These are phyloP conservation scores for Oscheius sp. DNA, from an alignment of 2,888 invertebrate genomes.

Conservation along the genomic window DNA sequence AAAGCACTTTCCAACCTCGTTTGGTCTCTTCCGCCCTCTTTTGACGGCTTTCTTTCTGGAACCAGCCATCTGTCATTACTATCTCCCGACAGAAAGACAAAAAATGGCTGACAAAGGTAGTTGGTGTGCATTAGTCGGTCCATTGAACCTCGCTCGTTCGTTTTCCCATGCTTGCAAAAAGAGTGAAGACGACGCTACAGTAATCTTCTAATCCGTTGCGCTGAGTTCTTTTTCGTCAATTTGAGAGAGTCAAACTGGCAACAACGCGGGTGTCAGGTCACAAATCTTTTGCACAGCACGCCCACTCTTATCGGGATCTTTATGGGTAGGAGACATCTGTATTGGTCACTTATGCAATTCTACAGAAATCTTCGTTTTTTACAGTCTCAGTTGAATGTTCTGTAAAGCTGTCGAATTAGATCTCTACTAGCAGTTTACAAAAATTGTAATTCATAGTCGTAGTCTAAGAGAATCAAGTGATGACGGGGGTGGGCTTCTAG, in stretches of 20 bases:
- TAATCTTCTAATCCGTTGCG: background rate
- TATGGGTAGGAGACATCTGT: background rate
- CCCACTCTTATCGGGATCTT: slow-evolving; percentile 17
- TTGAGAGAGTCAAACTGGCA: slow-evolving; percentile 1
- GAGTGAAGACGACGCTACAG: no score
- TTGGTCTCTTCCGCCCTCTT: background rate
- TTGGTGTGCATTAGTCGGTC: slow-evolving; percentile 12
- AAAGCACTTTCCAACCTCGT: background rate
- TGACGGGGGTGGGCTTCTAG: no score
- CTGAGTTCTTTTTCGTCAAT: background rate
- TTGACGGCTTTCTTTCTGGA: background rate
- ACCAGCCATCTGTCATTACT: slow-evolving; percentile 21
- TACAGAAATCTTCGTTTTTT: background rate
- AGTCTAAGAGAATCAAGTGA: no score
- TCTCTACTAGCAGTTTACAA: no score
- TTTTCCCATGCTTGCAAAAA: slow-evolving; percentile 8
- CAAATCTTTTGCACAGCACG: slow-evolving; percentile 19
- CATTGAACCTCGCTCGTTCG: slow-evolving; percentile 7
- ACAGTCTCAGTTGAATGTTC: background rate
- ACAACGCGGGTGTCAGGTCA: background rate
- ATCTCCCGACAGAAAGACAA: background rate
- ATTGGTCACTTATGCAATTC: background rate
- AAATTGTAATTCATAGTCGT: no score
- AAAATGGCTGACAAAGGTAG: slow-evolving; percentile 26
- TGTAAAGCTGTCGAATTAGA: no score